Evolutionary conservation across 2,888 invertebrate genomes (phyloP), one percentile per base, ranked within the genome.

Genomic region (Acholoe squamosa): DNA sequence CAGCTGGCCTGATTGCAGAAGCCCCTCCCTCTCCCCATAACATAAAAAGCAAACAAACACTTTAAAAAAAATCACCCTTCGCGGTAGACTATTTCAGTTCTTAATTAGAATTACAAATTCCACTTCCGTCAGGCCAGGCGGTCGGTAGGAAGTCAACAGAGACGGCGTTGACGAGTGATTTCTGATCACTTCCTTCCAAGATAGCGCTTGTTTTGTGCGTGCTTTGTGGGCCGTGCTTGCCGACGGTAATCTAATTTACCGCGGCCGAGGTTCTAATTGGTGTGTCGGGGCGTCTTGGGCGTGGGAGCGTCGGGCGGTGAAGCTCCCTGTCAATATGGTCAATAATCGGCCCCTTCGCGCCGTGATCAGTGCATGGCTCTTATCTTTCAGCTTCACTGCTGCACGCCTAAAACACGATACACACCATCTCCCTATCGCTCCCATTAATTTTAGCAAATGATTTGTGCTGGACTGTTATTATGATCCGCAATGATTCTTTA

Each of bases 91-190:
- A 80, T 80, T 80, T 80, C 80, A 33, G 80, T 54, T 86, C 54
- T 86, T 86, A 86, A 86, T 86, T 86, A 86, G 86, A 86, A 86
- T 86, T 54, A 86, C 86, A 86, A 86, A 86, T 86, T 28, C 54
- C 31, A 22, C 19, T 52, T 86, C 56, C 86, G 54, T 14, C n/a
- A n/a, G 86, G 25, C 54, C 28, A 31, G 71, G 28, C 71, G 71
- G 31, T 0, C 28, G 31, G 28, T 14, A 71, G 71, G 31, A 28
- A 28, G 71, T 28, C n/a, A 25, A 28, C 14, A 14, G 28, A 14
- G 28, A 14, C 28, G 71, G 71, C 31, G 25, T 61, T n/a, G 61
- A n/a, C 61, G 22, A n/a, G 5, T 61, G 61, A 5, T 61, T 61
- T 61, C 61, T 61, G 61, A 71, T 71, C 71, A 28, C 31, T 71